Evolutionary conservation across 2,113 vertebrate species (phyloP).

Genomic region (Speoplatyrhinus poulsoni): DNA sequence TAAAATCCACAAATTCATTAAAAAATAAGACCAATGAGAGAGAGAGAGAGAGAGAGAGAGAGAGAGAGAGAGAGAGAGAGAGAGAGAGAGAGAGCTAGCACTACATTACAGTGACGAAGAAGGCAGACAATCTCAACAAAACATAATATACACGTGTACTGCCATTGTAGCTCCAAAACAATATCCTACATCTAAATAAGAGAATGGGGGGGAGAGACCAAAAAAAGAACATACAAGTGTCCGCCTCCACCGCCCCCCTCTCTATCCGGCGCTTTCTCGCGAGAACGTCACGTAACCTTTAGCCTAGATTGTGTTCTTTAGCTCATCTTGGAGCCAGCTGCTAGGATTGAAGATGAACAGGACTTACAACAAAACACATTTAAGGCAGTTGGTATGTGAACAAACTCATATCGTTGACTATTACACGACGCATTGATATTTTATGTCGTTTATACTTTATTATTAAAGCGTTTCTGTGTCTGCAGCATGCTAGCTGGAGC

Average conservation of each 20-base stretch:
- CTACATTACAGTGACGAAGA: too few species aligned
- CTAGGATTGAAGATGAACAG: conserved; percentile 65
- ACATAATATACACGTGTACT: too few species aligned
- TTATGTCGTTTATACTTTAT: background rate
- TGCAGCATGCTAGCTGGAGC: conserved; percentile 15
- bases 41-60: too few species aligned
- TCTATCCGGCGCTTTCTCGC: conserved; percentile 48
- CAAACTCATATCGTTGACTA: background rate
- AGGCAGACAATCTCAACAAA: too few species aligned
- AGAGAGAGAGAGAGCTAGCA: background rate
- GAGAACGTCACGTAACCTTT: conserved; percentile 57
- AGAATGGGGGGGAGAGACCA: too few species aligned
- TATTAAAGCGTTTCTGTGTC: background rate
- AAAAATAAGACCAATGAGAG: too few species aligned
- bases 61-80: too few species aligned
- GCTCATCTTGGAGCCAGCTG: background rate
- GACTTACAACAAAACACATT: conserved; percentile 55
- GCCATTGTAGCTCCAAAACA: background rate
- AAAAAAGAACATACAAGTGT: too few species aligned
- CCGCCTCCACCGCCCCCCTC: too few species aligned
- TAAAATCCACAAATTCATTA: too few species aligned
- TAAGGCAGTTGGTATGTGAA: conserved; percentile 71
- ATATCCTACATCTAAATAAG: background rate
- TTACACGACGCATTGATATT: background rate
- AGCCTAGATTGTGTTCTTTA: conserved; percentile 19